Base-by-base conservation (phyloP, 2,797 vertebrate species). In the Sebastes minor region DNA sequence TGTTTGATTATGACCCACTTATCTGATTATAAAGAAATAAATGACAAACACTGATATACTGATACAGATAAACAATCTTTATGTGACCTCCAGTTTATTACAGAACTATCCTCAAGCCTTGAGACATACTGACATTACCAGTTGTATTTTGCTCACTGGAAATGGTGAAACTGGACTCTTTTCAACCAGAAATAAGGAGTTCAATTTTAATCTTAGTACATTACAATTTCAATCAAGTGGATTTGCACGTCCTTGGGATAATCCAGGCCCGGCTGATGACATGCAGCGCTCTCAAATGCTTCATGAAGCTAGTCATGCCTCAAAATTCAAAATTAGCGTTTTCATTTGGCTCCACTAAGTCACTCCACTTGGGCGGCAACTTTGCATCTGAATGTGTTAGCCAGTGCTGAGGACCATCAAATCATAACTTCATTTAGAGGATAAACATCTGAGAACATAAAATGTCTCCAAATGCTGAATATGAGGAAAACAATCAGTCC, bases 201-300 rank as follows among this genome's bases (percentile, higher is more conserved):
- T 89, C 79, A 89, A 89, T 81, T 90, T 80, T 86, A 91, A 92
- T 92, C 88, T 90, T 78, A 81, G 85, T 71, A 75, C 87, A 90
- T 93, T 92, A 87, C 81, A 93, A 83, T 93, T 93, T 90, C 88
- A 93, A 94, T 94, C 89, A 93, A 93, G 86, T 89, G 89, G 89
- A 88, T 93, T 92, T 91, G 83, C 89, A 89, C 74, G 57, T 91
- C 81, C 88, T 86, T 63, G 8, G 84, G 88, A 92, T 93, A 90
- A 94, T 93, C 92, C 92, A 71, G 87, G 89, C 86, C 85, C 38
- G 88, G 82, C 89, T 92, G 91, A 91, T 92, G 90, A 88, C 91
- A 94, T 78, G 89, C 86, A 67, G 86, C 3, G 77, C 89, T 90
- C 90, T 90, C 84, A 64, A 81, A 89, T 74, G 79, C 86, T 89